Evolutionary conservation across 2,113 vertebrate genomes (phyloP).

Genomic region (Cynocephalus volans): DNA sequence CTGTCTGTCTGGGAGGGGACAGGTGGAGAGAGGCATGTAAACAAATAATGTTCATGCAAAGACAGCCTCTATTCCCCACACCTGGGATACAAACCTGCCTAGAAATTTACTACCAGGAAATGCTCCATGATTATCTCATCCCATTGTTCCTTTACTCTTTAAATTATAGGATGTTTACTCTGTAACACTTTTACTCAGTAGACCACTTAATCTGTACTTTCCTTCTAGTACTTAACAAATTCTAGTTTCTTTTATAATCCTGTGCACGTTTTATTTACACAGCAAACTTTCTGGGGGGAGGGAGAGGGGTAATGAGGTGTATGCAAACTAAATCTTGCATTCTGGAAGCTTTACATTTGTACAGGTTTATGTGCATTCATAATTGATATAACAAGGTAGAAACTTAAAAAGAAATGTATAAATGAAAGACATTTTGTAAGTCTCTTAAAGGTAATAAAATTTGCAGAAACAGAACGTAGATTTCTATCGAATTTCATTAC

Average conservation of each 20-base stretch:
- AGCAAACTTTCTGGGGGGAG: background rate
- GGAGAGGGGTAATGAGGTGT: background rate
- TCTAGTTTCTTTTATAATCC: conserved; percentile 55
- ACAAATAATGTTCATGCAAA: background rate
- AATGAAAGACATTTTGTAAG: background rate
- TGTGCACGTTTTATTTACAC: background rate
- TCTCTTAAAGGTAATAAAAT: conserved; percentile 25
- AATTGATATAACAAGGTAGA: background rate
- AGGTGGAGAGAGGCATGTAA: background rate
- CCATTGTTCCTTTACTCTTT: conserved; percentile 11
- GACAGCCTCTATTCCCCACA: background rate
- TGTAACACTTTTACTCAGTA: background rate
- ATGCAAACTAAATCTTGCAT: background rate
- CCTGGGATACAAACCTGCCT: background rate
- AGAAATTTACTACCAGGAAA: conserved; percentile 60
- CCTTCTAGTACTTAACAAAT: background rate
- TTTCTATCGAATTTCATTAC: background rate
- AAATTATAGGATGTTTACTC: conserved; percentile 33
- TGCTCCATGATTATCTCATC: conserved; percentile 11
- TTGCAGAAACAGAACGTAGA: background rate
- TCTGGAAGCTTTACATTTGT: background rate
- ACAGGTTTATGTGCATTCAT: background rate
- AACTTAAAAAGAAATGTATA: background rate
- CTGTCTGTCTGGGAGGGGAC: background rate
- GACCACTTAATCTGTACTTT: conserved; percentile 55